Percentiles rank a stretch among this genome's conserved stretches.
phyloP scores from a whole-genome alignment of 2,888 invertebrate genomes.

The Perdita meconis region DNA sequence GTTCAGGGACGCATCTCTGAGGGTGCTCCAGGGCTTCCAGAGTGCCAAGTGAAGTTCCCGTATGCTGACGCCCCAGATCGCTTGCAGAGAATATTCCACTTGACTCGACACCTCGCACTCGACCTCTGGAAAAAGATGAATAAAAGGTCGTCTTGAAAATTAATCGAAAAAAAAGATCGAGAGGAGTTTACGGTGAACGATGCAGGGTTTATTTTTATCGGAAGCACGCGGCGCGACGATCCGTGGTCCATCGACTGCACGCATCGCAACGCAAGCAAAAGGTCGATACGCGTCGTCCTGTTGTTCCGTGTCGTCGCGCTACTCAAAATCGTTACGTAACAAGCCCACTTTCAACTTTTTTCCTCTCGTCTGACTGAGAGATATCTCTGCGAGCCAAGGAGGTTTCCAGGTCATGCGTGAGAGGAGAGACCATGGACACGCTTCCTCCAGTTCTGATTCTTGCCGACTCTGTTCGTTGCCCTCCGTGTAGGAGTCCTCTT shows the following conservation, averaged over 20 bases:
- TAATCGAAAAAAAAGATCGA: no score
- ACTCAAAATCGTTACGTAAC: constrained; percentile 63
- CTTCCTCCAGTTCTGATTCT: constrained; percentile 44
- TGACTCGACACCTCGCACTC: constrained; percentile 91
- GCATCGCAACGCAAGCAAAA: neutral
- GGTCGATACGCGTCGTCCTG: constrained; percentile 7
- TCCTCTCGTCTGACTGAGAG: constrained; percentile 45
- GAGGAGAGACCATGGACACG: constrained; percentile 51
- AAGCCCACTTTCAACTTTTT: constrained; percentile 58
- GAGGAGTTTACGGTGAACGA: no score
- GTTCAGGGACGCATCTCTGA: constrained; percentile 87
- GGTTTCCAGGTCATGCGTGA: constrained; percentile 64
- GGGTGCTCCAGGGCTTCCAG: constrained; percentile 89
- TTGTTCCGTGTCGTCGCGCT: constrained; percentile 55
- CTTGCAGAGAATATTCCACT: constrained; percentile 90
- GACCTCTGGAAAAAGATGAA: constrained; percentile 86
- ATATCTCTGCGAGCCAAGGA: constrained; percentile 51
- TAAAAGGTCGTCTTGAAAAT: no score
- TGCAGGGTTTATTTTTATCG: no score
- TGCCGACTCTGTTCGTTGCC: constrained; percentile 9
- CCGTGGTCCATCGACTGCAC: neutral
- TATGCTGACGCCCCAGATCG: constrained; percentile 92
- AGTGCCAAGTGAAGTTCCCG: constrained; percentile 90
- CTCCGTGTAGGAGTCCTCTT: neutral
- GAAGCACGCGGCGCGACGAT: no score